These are phyloP conservation scores for Rhynchonycteris naso DNA, from an alignment of 2,797 vertebrate species.

Conservation along the genomic window DNA sequence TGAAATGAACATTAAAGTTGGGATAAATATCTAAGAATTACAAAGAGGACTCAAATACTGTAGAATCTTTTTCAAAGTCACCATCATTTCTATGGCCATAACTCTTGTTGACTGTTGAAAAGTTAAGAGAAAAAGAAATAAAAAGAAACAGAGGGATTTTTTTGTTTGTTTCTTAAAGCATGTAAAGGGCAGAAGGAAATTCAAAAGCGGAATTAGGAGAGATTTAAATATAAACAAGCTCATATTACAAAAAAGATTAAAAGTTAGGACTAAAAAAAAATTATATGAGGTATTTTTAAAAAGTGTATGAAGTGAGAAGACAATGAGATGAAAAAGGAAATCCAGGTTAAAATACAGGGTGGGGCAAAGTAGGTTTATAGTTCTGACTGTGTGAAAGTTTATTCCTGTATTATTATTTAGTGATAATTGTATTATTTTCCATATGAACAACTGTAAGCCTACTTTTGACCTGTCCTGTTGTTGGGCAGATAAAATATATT, in stretches of 20 bases:
- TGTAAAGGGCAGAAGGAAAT: neutral
- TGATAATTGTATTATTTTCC: neutral
- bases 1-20: slow-evolving; percentile 37
- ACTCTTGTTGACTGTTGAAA: neutral
- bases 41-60: neutral
- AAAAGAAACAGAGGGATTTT: neutral
- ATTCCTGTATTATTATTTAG: neutral
- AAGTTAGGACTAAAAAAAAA: neutral
- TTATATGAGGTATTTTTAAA: neutral
- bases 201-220: slow-evolving; percentile 26
- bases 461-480: neutral
- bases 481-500: too few relatives aligned
- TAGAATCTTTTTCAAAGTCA: neutral
- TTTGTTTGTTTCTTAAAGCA: neutral
- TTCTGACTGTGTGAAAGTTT: neutral
- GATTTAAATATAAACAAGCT: slow-evolving; percentile 34
- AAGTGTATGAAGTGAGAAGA: neutral
- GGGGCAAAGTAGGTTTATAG: neutral
- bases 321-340: neutral
- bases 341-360: neutral
- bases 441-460: neutral
- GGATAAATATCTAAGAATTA: neutral
- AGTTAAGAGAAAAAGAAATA: neutral
- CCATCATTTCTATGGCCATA: neutral
- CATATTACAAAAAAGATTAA: slow-evolving; percentile 26